These are phyloP conservation scores for Aradophagus sp. DNA, from an alignment of 1,140 invertebrate genomes.

Conservation along the genomic window DNA sequence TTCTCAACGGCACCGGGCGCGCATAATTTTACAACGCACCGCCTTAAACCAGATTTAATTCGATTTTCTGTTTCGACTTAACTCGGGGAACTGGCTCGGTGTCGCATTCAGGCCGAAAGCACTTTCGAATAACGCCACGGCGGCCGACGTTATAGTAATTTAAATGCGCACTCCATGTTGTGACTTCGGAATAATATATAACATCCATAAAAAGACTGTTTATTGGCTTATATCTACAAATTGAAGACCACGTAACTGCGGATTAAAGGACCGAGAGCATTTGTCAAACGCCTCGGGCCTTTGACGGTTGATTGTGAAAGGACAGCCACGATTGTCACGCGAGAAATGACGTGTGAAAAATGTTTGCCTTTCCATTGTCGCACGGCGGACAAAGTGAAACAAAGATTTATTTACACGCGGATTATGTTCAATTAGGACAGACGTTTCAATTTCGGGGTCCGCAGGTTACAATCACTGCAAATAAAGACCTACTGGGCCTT, in stretches of 20 bases:
- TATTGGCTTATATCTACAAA: conserved; percentile 53
- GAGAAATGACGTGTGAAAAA: too few species aligned
- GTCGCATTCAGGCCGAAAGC: conserved; percentile 36
- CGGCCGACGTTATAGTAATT: conserved; percentile 48
- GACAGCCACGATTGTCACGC: too few species aligned
- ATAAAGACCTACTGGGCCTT: too few species aligned
- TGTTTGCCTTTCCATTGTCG: too few species aligned
- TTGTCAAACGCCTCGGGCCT: conserved; percentile 25
- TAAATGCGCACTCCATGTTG: conserved; percentile 45
- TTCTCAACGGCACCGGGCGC: conserved; percentile 15
- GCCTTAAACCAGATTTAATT: conserved; percentile 60
- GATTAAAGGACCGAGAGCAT: conserved; percentile 38
- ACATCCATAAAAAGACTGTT: conserved; percentile 46
- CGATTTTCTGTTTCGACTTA: conserved; percentile 59
- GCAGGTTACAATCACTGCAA: too few species aligned
- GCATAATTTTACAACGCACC: conserved; percentile 49
- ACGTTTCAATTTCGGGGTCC: too few species aligned
- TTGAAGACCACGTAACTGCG: conserved; percentile 44
- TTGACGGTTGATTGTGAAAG: too few species aligned
- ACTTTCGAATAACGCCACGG: conserved; percentile 48
- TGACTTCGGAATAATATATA: conserved; percentile 57
- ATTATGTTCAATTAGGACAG: too few species aligned
- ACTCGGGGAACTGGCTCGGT: conserved; percentile 44
- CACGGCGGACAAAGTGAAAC: too few species aligned
- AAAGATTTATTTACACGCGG: too few species aligned